A percentile compares a stretch with the other conserved stretches of the same genome.
Evolutionary conservation across 2,797 vertebrate genomes (phyloP).

Genomic region (Hydrolagus colliei): DNA sequence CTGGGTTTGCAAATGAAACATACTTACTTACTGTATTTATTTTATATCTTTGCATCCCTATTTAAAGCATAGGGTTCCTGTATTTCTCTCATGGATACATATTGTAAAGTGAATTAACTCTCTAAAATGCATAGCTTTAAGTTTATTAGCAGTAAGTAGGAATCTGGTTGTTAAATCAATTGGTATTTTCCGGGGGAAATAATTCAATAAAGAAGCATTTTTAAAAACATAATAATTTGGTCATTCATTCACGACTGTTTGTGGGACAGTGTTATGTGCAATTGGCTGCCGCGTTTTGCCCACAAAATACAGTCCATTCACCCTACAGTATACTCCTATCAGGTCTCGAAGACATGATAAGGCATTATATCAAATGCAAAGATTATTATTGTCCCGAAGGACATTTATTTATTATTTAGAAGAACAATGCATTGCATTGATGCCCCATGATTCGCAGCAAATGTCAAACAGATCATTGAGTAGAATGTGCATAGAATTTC

Average conservation of each 20-base stretch:
- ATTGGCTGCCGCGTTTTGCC: too few species aligned
- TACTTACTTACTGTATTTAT: neutral
- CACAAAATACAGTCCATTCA: too few species aligned
- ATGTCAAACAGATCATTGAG: slow-evolving; percentile 37
- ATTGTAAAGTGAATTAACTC: too few species aligned
- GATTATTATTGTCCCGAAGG: slow-evolving; percentile 33
- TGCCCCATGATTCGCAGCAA: slow-evolving; percentile 35
- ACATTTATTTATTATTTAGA: slow-evolving; percentile 35
- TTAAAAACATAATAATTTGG: too few species aligned
- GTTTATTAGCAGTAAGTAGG: neutral
- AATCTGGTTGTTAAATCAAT: too few species aligned
- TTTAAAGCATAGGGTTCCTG: neutral
- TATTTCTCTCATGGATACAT: too few species aligned
- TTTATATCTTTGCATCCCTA: neutral
- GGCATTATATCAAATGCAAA: too few species aligned
- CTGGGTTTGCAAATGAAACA: neutral
- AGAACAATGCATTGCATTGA: slow-evolving; percentile 36
- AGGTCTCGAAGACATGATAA: too few species aligned
- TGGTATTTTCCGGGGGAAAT: slow-evolving; percentile 11
- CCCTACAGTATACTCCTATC: too few species aligned
- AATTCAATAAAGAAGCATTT: slow-evolving; percentile 32
- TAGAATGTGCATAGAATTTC: slow-evolving; percentile 40
- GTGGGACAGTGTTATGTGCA: too few species aligned
- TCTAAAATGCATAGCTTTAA: too few species aligned
- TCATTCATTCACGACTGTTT: too few species aligned